Percentiles rank a stretch among this genome's conserved stretches.
Evolutionary conservation across 2,113 vertebrate genomes (phyloP).

Genomic region (Salvelinus sp.): DNA sequence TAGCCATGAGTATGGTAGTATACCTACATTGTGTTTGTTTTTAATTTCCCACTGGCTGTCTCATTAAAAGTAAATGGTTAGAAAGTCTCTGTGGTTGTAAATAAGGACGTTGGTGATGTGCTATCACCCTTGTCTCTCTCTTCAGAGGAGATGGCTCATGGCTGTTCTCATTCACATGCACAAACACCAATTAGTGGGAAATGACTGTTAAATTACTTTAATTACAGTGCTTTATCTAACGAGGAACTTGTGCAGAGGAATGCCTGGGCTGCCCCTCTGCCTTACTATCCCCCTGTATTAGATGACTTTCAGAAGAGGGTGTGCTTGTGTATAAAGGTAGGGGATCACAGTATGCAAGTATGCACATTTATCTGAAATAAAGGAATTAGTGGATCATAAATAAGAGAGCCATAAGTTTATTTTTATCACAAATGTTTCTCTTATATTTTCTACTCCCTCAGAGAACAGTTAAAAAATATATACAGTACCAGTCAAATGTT

Average conservation of each 20-base stretch:
- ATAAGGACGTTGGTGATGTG: neutral
- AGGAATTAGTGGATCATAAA: too few species aligned
- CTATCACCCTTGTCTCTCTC: neutral
- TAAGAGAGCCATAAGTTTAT: too few species aligned
- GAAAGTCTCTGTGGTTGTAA: neutral
- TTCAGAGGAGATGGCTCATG: neutral
- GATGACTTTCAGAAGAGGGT: slow-evolving; percentile 11
- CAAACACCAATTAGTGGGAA: slow-evolving; percentile 21
- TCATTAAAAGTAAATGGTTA: neutral
- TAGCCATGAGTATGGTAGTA: neutral
- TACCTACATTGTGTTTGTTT: neutral
- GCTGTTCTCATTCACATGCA: slow-evolving; percentile 14
- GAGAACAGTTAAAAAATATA: too few species aligned
- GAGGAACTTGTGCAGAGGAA: neutral
- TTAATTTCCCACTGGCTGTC: neutral
- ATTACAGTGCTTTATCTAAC: slow-evolving; percentile 23
- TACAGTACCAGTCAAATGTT: too few species aligned
- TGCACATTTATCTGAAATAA: too few species aligned
- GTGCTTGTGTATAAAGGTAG: too few species aligned
- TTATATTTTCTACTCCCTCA: too few species aligned
- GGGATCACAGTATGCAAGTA: too few species aligned
- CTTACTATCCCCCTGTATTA: neutral
- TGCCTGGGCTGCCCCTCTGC: neutral
- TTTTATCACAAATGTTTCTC: too few species aligned
- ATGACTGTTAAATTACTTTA: slow-evolving; percentile 9